A percentile compares a stretch with the other conserved stretches of the same genome.
phyloP scores from a whole-genome alignment of 2,797 vertebrate species.

The Clarias laeviceps region DNA sequence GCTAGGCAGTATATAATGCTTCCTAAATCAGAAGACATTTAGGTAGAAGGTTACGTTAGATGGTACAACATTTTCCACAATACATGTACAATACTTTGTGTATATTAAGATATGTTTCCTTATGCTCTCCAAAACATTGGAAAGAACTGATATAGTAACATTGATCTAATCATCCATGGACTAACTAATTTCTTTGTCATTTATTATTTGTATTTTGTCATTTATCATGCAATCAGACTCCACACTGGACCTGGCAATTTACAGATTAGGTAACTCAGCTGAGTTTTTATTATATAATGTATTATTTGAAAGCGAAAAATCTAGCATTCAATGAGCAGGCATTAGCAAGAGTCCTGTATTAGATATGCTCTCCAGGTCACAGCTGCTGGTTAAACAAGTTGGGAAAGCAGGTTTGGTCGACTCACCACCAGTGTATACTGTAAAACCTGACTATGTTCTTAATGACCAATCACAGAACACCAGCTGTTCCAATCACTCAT shows the following conservation, averaged over 20 bases:
- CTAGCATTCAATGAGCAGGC: not conserved
- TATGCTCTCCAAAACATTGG: not conserved
- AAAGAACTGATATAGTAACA: not conserved
- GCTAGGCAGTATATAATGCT: no score
- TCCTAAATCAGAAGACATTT: not conserved
- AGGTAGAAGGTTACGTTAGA: not conserved
- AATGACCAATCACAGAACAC: not conserved
- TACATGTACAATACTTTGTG: not conserved
- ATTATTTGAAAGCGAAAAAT: not conserved
- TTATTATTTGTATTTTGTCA: no score
- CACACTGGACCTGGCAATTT: no score
- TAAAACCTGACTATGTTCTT: not conserved
- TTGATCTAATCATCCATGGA: not conserved
- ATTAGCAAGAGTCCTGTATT: not conserved
- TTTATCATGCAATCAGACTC: no score
- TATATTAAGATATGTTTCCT: not conserved
- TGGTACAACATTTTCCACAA: not conserved
- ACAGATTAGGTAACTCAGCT: no score
- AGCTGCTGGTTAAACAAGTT: not conserved
- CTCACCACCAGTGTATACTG: not conserved
- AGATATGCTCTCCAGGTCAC: not conserved
- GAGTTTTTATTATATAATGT: no score
- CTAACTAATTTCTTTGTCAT: no score
- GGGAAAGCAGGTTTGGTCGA: not conserved
- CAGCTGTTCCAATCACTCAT: not conserved